A percentile compares a stretch with the other conserved stretches of the same genome.
These are phyloP conservation scores for Pampusana beccarii DNA, from an alignment of 2,113 vertebrate species.

Conservation along the genomic window DNA sequence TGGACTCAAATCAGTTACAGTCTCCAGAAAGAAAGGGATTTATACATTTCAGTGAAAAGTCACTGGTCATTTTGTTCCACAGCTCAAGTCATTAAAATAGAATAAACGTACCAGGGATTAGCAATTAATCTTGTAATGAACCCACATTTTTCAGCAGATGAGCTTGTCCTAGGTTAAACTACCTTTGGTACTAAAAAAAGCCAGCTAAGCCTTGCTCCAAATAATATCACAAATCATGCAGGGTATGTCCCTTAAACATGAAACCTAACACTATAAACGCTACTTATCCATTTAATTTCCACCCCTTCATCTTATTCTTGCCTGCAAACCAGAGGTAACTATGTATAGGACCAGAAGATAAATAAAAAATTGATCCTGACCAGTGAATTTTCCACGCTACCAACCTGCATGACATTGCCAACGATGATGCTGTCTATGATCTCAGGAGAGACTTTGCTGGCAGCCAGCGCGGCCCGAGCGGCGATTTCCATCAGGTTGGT, in stretches of 20 bases:
- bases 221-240: accelerated
- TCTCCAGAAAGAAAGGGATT: neutral
- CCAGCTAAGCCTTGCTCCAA: neutral
- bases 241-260: neutral
- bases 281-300: neutral
- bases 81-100: accelerated
- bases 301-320: neutral
- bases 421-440: conserved; percentile 88
- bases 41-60: neutral
- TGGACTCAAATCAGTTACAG: neutral
- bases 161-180: neutral
- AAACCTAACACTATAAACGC: neutral
- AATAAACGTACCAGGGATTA: neutral
- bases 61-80: neutral
- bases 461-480: conserved; percentile 84
- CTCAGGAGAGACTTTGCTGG: conserved; percentile 86
- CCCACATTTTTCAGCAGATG: neutral
- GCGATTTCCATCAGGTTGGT: conserved; percentile 88
- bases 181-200: neutral
- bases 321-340: neutral
- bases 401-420: conserved; percentile 92
- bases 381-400: neutral
- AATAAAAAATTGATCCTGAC: no score
- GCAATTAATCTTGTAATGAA: neutral
- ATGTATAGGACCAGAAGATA: neutral